Base-by-base conservation (phyloP, 2,113 vertebrate species). In the Phocoena sinus region DNA sequence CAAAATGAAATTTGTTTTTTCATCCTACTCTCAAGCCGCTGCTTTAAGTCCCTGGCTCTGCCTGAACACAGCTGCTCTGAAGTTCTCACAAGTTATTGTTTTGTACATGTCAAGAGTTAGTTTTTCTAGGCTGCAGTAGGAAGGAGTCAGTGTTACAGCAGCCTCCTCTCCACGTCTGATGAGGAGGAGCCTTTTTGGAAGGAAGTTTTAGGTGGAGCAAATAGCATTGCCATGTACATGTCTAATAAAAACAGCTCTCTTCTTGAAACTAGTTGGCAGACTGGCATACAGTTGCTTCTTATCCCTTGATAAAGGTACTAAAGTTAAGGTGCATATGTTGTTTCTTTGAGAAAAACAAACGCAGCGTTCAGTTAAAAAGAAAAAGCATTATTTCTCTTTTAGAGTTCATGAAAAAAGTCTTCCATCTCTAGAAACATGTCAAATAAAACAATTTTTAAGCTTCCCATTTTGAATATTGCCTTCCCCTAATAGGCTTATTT, bases 161-260 rank as follows among this genome's bases (percentile, higher is more conserved):
- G 33, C 71, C 77, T 96, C 91, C 81, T 95, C 73, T 86, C 80
- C 85, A 86, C 23, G 36, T 84, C 82, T 97, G 93, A 95, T 88
- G 70, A 97, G 98, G 94, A 96, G 93, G 91, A 94, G 85, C 68
- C 77, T 95, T 96, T 83, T 95, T 96, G 83, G 9, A 91, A 89
- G 79, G 86, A 95, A 97, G 83, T 97, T 97, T 95, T 92, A 97
- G 93, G 91, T 93, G 79, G 93, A 91, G 63, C 86, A 95, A 94
- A 71, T 60, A 88, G 81, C 73, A 92, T 74, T 95, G 80, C 79
- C 85, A 47, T 93, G 53, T 73, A 88, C 84, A 91, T 95, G 62
- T 77, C 47, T 95, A 88, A 94, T 91, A 87, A 96, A 94, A 36
- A 81, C 83, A 60, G 18, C 44, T 96, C 67, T 95, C n/a, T 96